Conservation (phyloP, 2,113 vertebrate genomes). For the Protomyctophum bolini region DNA sequence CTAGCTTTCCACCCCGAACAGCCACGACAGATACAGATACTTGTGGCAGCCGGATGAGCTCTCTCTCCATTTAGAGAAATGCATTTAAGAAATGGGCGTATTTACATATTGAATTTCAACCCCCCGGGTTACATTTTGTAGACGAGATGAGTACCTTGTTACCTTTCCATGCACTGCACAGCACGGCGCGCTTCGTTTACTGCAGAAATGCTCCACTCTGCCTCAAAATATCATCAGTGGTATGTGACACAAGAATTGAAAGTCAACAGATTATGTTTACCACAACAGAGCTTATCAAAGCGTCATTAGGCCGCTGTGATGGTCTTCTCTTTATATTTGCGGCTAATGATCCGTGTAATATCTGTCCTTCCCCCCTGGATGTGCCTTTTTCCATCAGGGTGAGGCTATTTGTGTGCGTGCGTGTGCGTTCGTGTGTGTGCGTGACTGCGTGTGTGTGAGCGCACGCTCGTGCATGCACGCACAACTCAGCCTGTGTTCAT, state of each 20-base stretch:
- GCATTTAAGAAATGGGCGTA: conserved; percentile 27
- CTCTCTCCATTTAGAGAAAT: conserved; percentile 21
- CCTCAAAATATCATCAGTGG: conserved; percentile 65
- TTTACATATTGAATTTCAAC: conserved; percentile 45
- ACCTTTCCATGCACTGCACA: conserved; percentile 22
- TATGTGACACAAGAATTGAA: conserved; percentile 77
- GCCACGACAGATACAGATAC: conserved; percentile 37
- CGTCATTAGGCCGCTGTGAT: conserved; percentile 81
- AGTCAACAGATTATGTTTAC: conserved; percentile 85
- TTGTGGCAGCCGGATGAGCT: conserved; percentile 14
- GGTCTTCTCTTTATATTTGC: conserved; percentile 78
- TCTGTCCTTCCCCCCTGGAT: conserved; percentile 68
- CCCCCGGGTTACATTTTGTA: conserved; percentile 24
- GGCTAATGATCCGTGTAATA: conserved; percentile 91
- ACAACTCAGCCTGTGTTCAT: conserved; percentile 18
- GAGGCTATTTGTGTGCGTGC: conserved; percentile 64
- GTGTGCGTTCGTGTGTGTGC: not conserved
- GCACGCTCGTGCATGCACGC: conserved; percentile 24
- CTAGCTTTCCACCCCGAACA: conserved; percentile 26
- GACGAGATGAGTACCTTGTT: conserved; percentile 23
- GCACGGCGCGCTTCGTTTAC: conserved; percentile 40
- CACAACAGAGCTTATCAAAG: conserved; percentile 77
- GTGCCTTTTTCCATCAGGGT: conserved; percentile 73
- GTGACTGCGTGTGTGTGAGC: conserved; percentile 11
- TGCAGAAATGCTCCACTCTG: conserved; percentile 62